Conservation (phyloP, 2,888 invertebrate species). For the Physocephala rufipes region DNA sequence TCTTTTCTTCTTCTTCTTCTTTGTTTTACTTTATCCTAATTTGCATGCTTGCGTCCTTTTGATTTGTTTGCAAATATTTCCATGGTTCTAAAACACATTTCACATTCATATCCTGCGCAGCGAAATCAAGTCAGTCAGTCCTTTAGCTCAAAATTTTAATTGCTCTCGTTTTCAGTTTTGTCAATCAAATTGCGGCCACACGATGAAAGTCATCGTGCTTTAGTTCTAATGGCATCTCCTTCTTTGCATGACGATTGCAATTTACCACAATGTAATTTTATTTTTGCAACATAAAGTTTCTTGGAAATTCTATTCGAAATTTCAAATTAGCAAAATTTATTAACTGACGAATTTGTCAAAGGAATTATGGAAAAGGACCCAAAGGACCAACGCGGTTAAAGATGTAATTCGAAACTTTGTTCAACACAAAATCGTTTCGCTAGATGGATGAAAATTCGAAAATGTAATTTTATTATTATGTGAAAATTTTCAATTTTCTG, state of each 20-base stretch:
- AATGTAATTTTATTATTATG: too few relatives aligned
- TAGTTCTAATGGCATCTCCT: background rate
- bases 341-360: too few relatives aligned
- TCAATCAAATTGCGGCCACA: constrained; percentile 42
- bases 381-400: too few relatives aligned
- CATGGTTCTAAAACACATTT: constrained; percentile 1
- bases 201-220: constrained; percentile 3
- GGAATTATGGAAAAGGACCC: too few relatives aligned
- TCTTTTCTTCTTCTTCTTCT: background rate
- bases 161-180: constrained; percentile 40
- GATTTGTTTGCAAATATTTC: constrained; percentile 29
- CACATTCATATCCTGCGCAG: constrained; percentile 12
- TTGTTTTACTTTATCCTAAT: background rate
- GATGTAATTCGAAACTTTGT: too few relatives aligned
- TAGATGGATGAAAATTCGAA: too few relatives aligned
- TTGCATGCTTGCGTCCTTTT: background rate
- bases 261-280: constrained; percentile 4
- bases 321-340: too few relatives aligned
- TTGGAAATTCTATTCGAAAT: background rate
- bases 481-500: too few relatives aligned
- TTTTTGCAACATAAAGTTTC: background rate
- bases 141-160: constrained; percentile 37
- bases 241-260: background rate
- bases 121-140: too few relatives aligned
- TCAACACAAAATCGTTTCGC: too few relatives aligned